These are phyloP conservation scores for Cyclina sinensis DNA, from an alignment of 1,140 invertebrate genomes.

Conservation along the genomic window DNA sequence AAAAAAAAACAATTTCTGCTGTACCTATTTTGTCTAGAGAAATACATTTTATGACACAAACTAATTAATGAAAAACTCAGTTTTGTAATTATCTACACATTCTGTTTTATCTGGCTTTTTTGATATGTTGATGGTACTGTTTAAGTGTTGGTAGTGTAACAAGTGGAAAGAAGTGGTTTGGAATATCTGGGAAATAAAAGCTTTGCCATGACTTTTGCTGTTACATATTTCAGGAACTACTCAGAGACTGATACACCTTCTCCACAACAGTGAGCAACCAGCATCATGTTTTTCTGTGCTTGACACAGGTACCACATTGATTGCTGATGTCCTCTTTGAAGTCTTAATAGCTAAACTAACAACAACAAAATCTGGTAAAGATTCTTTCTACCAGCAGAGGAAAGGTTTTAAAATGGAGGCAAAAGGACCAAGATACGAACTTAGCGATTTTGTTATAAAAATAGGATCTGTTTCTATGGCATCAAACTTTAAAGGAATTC, in stretches of 20 bases:
- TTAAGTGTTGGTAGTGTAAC: no score
- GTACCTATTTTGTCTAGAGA: no score
- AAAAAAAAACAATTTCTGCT: no score
- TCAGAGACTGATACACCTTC: conserved; percentile 94
- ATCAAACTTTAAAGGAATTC: conserved; percentile 96
- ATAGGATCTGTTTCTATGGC: conserved; percentile 95
- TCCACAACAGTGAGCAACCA: conserved; percentile 98
- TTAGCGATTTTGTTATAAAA: conserved; percentile 98
- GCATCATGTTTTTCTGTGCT: conserved; percentile 97
- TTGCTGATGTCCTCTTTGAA: conserved; percentile 96
- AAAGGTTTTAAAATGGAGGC: conserved; percentile 93
- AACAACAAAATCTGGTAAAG: conserved; percentile 79
- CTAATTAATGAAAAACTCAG: no score
- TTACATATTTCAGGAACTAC: conserved; percentile 85
- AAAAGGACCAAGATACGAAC: conserved; percentile 96
- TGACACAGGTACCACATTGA: conserved; percentile 93
- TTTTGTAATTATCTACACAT: no score
- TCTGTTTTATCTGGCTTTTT: no score
- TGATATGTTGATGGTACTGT: no score
- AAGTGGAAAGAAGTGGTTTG: no score
- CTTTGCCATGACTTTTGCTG: not conserved
- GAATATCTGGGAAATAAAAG: no score
- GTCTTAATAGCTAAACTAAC: conserved; percentile 95
- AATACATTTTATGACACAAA: no score
- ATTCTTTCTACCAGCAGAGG: conserved; percentile 94